Percentiles rank a stretch among this genome's conserved stretches.
phyloP scores from a whole-genome alignment of 2,888 invertebrate genomes.

The Microchrysa polita region DNA sequence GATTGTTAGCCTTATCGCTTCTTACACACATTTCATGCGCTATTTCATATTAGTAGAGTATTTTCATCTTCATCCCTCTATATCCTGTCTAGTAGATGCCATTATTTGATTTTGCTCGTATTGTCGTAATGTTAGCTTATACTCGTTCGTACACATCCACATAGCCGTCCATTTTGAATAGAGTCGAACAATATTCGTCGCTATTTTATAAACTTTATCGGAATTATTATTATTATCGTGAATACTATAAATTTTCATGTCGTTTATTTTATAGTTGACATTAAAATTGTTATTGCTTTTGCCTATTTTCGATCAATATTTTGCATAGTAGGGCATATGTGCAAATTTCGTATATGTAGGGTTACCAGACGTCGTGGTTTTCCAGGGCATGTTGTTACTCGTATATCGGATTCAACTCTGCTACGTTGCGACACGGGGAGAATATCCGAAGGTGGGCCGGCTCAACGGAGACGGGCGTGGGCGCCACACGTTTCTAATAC shows the following conservation, averaged over 20 bases:
- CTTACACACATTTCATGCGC: too few species aligned
- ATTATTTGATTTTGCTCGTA: not conserved
- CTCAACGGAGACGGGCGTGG: too few species aligned
- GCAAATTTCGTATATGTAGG: too few species aligned
- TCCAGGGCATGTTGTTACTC: too few species aligned
- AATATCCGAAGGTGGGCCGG: too few species aligned
- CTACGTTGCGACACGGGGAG: too few species aligned
- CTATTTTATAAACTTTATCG: slow-evolving; percentile 13
- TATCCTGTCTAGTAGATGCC: not conserved
- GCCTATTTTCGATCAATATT: slow-evolving; percentile 19
- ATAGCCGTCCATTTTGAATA: too few species aligned
- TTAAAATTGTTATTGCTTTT: slow-evolving; percentile 38
- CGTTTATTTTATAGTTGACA: slow-evolving; percentile 29
- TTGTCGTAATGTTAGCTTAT: not conserved
- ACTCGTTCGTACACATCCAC: not conserved
- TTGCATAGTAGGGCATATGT: not conserved
- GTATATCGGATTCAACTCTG: too few species aligned
- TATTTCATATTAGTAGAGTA: not conserved
- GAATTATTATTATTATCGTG: slow-evolving; percentile 26
- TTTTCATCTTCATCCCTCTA: too few species aligned
- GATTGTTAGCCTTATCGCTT: slow-evolving; percentile 18
- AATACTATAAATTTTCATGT: slow-evolving; percentile 23
- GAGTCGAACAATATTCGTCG: not conserved
- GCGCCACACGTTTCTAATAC: too few species aligned
- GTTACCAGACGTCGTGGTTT: too few species aligned